Evolutionary conservation across 2,888 invertebrate species (phyloP).

Genomic region (Drosophila putrida): DNA sequence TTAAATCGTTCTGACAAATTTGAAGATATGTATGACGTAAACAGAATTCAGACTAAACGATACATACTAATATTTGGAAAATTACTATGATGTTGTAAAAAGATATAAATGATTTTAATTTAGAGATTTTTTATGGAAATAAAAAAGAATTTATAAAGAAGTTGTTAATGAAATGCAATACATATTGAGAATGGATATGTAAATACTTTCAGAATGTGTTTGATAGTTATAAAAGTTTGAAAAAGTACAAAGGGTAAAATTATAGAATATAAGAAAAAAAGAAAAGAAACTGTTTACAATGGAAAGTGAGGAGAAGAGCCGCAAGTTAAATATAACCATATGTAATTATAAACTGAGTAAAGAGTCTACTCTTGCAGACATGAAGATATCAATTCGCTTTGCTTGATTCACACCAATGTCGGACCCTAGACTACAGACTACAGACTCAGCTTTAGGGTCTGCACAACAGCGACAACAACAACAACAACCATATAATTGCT

Average conservation of each 20-base stretch:
- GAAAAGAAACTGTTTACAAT: background rate
- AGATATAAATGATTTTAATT: too few relatives aligned
- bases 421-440: constrained; percentile 8
- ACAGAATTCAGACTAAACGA: too few relatives aligned
- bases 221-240: background rate
- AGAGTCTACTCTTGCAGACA: constrained; percentile 2
- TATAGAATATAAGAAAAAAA: background rate
- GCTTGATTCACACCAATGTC: constrained; percentile 32
- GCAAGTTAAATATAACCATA: constrained; percentile 11
- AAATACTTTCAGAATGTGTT: background rate
- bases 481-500: constrained; percentile 45
- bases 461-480: constrained; percentile 14
- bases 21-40: too few relatives aligned
- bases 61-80: too few relatives aligned
- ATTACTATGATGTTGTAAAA: too few relatives aligned
- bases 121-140: too few relatives aligned
- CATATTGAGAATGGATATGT: too few relatives aligned
- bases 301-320: constrained; percentile 2
- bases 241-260: background rate
- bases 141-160: too few relatives aligned
- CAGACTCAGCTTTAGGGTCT: constrained; percentile 26
- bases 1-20: too few relatives aligned
- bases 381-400: constrained; percentile 47
- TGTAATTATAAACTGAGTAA: constrained; percentile 7
- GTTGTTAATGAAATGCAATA: too few relatives aligned